Conservation (phyloP, 1,140 invertebrate species). For the Asobara japonica region DNA sequence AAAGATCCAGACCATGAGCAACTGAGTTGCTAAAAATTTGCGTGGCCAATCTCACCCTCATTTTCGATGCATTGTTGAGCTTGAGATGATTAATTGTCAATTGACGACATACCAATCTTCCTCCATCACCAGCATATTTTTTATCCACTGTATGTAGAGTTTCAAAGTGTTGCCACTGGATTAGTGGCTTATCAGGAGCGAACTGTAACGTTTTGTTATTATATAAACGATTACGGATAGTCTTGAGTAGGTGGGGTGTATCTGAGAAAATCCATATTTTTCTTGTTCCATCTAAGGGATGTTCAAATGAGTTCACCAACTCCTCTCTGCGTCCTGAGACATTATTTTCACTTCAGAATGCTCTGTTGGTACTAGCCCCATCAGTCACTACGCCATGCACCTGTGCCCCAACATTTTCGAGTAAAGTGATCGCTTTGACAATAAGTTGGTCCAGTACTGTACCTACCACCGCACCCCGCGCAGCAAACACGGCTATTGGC, state of each 20-base stretch:
- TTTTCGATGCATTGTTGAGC: too few species aligned
- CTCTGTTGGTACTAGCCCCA: constrained; percentile 36
- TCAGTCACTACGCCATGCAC: constrained; percentile 29
- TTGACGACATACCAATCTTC: too few species aligned
- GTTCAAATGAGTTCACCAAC: constrained; percentile 2
- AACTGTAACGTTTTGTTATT: constrained; percentile 23
- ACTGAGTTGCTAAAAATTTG: too few species aligned
- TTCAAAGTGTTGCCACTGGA: too few species aligned
- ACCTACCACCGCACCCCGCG: constrained; percentile 16
- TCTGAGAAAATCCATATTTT: constrained; percentile 29
- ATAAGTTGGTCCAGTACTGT: constrained; percentile 25
- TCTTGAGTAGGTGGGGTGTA: constrained; percentile 35
- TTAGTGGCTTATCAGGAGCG: too few species aligned
- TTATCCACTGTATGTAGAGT: too few species aligned
- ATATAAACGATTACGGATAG: constrained; percentile 34
- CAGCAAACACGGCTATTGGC: background rate
- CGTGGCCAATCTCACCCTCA: too few species aligned
- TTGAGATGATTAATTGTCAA: too few species aligned
- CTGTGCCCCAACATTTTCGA: constrained; percentile 29
- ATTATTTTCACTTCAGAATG: constrained; percentile 32
- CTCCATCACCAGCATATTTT: too few species aligned
- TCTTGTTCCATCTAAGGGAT: background rate
- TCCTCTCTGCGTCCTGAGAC: constrained; percentile 11
- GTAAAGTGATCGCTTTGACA: constrained; percentile 21
- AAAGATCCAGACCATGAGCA: too few species aligned